These are phyloP conservation scores for Leptinotarsa juncta DNA, from an alignment of 2,888 invertebrate genomes.

Conservation along the genomic window DNA sequence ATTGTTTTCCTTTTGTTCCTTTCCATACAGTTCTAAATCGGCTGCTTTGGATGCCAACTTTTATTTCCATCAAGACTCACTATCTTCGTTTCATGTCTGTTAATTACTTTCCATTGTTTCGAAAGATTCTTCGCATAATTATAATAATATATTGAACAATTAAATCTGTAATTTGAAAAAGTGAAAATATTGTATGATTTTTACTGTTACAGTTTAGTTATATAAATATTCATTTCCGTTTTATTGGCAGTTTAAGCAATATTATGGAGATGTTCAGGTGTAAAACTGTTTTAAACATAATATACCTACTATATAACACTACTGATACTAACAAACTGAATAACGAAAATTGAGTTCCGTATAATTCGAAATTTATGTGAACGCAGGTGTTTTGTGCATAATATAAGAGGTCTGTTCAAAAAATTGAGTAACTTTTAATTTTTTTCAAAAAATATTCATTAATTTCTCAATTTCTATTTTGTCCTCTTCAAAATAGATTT, in stretches of 20 bases:
- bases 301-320: no score
- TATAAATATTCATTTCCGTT: constrained; percentile 37
- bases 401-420: no score
- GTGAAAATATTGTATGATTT: constrained; percentile 46
- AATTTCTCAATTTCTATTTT: no score
- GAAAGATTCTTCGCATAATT: constrained; percentile 51
- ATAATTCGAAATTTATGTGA: no score
- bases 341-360: no score
- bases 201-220: constrained; percentile 37
- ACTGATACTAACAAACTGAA: no score
- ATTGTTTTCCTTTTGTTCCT: neutral
- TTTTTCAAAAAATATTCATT: no score
- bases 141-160: constrained; percentile 48
- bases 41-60: neutral
- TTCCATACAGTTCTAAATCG: neutral
- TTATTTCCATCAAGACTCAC: neutral
- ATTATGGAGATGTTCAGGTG: no score
- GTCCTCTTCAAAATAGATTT: no score
- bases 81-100: constrained; percentile 37
- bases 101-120: constrained; percentile 52
- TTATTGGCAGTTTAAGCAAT: constrained; percentile 1
- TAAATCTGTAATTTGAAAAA: constrained; percentile 50
- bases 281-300: no score
- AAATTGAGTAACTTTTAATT: no score
- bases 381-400: no score